A percentile compares a stretch with the other conserved stretches of the same genome.
These are phyloP conservation scores for Bergia puertoricense DNA, from an alignment of 92 coral and sea anemone species.

Conservation along the genomic window DNA sequence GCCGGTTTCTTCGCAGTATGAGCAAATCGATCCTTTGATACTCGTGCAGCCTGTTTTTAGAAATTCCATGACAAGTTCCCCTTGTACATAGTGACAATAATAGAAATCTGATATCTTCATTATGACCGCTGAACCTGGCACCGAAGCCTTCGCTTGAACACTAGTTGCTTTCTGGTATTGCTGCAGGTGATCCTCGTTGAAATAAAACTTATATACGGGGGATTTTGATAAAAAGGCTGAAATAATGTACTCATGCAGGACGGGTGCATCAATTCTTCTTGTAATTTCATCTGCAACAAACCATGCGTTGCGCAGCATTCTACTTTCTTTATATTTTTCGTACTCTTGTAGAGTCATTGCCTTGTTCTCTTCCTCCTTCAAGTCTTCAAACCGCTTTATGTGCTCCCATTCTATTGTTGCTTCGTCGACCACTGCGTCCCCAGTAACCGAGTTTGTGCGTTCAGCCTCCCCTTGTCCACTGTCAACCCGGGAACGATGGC, in stretches of 20 bases:
- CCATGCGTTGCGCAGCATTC: slow-evolving; percentile 30
- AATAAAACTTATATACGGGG: background rate
- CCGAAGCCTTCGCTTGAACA: background rate
- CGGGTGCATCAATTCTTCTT: slow-evolving; percentile 14
- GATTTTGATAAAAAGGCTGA: slow-evolving; percentile 21
- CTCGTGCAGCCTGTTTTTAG: background rate
- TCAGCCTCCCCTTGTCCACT: too few species aligned
- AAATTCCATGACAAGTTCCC: too few species aligned
- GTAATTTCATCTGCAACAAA: slow-evolving; percentile 20
- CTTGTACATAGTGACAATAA: background rate
- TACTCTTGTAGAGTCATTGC: slow-evolving; percentile 7
- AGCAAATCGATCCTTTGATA: background rate
- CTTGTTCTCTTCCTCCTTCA: background rate
- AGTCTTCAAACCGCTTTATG: background rate
- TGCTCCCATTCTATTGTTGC: background rate
- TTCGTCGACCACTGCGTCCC: too few species aligned
- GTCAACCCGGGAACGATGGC: too few species aligned
- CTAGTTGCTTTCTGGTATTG: background rate
- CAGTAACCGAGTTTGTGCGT: too few species aligned
- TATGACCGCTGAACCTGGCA: background rate
- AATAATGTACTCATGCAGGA: background rate
- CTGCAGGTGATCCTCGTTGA: background rate
- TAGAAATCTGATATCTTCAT: background rate
- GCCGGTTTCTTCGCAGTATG: background rate
- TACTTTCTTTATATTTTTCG: background rate